Evolutionary conservation across 2,113 vertebrate species (phyloP), one percentile per base, ranked within the genome.

Genomic region (Cynoglossus semilaevis): DNA sequence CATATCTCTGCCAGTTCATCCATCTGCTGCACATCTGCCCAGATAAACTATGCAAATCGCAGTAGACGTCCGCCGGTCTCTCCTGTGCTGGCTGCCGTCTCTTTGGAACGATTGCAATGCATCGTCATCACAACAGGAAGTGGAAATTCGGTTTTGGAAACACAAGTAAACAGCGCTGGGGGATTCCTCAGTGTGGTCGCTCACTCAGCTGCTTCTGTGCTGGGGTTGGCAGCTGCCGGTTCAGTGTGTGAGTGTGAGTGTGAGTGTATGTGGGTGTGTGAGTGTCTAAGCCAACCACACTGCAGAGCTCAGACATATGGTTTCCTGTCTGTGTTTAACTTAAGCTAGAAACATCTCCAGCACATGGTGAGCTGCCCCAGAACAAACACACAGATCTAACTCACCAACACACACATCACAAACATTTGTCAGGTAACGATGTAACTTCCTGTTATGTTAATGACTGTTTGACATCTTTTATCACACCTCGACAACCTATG

Each of bases 271-370:
- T 34, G 64, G 45, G 40, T 3, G 14, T 17, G 36, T 17, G 50
- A 15, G 34, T n/a, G 45, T 49, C 37, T 63, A 60, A 52, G n/a
- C 52, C 45, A 44, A 66, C 66, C 51, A 18, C 34, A 36, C 53
- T 74, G 47, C 86, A 91, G 86, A 89, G 91, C 92, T 93, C 92
- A 97, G 94, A 96, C 94, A 87, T 91, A 87, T 72, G 92, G 94
- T 96, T 96, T 97, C 94, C 95, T 96, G 94, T 96, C 93, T 96
- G 83, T 93, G 92, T 95, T 94, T 93, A 93, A 90, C 88, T 92
- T 87, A 85, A 89, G 90, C 90, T 88, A 91, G 91, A 92, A 81
- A 88, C 85, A 86, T 85, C 72, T 86, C 74, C 67, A 85, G 90
- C 91, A 91, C 90, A 91, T 90, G 92, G 87, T 80, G 88, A 88